Base-by-base conservation (phyloP, 2,113 vertebrate genomes). In the Camarhynchus parvulus region DNA sequence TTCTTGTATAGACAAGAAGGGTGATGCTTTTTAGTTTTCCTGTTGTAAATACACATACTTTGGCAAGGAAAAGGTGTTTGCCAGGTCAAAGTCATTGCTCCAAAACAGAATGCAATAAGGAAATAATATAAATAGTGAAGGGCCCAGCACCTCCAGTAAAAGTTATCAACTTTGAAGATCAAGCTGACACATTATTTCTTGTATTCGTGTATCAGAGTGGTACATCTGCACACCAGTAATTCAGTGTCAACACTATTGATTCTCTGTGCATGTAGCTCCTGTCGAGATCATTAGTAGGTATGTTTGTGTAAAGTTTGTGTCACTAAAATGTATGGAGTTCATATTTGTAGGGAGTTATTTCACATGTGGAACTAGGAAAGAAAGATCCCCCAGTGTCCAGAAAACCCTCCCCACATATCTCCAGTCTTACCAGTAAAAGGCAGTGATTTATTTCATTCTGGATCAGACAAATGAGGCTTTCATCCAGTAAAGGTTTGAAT, bases 21-120 rank as follows among this genome's bases (percentile, higher is more conserved):
- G 46, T 4, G 21, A 91, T 64, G 79, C 18, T 46, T 79, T 96
- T 94, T 59, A 44, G 86, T 93, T 97, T 96, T 68, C 62, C 82
- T 91, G 75, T 62, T 95, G 92, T 96, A 97, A 96, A 95, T 92
- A 88, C 35, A 49, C 76, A 61, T 81, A 82, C 35, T 84, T 96
- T 95, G 96, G 92, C 94, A 95, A 68, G 58, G 75, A 85, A 79
- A 58, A 85, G 44, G 33, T 74, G 83, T 95, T 97, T 86, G 27
- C 86, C 90, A 77, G 95, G 94, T 96, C 92, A 49, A 94, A 96
- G 80, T 79, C 92, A 74, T 95, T 93, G 95, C 58, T 39, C 66
- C 7, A 22, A 78, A 92, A 89, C 88, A 61, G 66, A 94, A 93
- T 86, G 68, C 87, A 84, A 58, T 93, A 93, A 47, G 59, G 35